Conservation (phyloP, 2,113 vertebrate genomes). For the Tursiops truncatus region DNA sequence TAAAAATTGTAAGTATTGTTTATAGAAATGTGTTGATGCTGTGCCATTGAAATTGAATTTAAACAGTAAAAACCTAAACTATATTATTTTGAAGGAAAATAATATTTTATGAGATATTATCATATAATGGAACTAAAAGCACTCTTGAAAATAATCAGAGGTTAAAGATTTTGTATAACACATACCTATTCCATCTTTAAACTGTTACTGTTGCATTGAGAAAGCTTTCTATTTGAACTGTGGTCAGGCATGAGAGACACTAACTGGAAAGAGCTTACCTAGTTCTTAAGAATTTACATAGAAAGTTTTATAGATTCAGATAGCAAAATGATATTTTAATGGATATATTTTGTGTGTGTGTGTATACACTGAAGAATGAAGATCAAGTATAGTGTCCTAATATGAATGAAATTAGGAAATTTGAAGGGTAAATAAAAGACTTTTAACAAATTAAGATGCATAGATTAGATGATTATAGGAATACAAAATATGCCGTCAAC, state of each 20-base stretch:
- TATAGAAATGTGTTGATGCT: background rate
- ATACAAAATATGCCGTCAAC: background rate
- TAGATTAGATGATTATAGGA: background rate
- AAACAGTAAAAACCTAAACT: background rate
- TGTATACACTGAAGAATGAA: background rate
- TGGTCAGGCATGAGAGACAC: background rate
- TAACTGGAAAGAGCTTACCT: background rate
- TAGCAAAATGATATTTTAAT: background rate
- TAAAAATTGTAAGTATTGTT: background rate
- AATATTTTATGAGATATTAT: background rate
- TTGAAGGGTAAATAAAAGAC: background rate
- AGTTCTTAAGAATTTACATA: background rate
- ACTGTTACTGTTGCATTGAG: background rate
- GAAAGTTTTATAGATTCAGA: background rate
- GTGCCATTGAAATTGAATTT: background rate
- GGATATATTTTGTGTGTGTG: background rate
- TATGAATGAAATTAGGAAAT: background rate
- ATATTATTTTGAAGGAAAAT: slow-evolving; percentile 14
- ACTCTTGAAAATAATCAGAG: background rate
- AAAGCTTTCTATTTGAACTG: background rate
- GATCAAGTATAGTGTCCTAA: background rate
- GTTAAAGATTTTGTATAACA: background rate
- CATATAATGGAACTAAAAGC: background rate
- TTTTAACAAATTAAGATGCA: background rate
- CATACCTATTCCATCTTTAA: background rate